Percentiles rank a stretch among this genome's conserved stretches.
Evolutionary conservation across 1,140 invertebrate genomes (phyloP).

Genomic region (Drosophila murphyi): DNA sequence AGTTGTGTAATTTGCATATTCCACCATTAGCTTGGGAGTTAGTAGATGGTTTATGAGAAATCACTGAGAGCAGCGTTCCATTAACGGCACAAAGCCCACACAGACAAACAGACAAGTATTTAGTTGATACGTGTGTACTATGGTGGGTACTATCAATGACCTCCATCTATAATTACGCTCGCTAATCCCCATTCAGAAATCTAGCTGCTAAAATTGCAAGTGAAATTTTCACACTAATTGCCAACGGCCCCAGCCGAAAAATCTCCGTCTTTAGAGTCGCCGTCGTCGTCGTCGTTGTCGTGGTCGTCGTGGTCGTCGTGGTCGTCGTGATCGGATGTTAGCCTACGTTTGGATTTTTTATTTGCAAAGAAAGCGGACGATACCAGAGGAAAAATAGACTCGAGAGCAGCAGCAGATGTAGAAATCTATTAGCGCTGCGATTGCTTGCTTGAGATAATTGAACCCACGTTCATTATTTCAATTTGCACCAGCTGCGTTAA

Average conservation of each 20-base stretch:
- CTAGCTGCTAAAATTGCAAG: conserved; percentile 73
- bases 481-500: conserved; percentile 59
- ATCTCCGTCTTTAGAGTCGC: conserved; percentile 55
- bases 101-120: conserved; percentile 25
- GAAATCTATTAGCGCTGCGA: conserved; percentile 80
- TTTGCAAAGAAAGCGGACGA: conserved; percentile 76
- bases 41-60: conserved; percentile 7
- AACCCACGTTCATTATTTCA: conserved; percentile 82
- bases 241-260: conserved; percentile 58
- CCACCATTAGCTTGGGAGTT: conserved; percentile 21
- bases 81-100: conserved; percentile 57
- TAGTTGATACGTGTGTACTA: conserved; percentile 37
- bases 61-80: conserved; percentile 11
- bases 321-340: conserved; percentile 20
- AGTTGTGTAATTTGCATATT: conserved; percentile 14
- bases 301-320: neutral
- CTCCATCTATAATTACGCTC: conserved; percentile 78
- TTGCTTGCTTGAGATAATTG: conserved; percentile 80
- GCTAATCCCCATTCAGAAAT: conserved; percentile 73
- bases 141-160: conserved; percentile 57
- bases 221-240: conserved; percentile 81
- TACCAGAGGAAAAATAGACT: conserved; percentile 37
- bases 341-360: conserved; percentile 46
- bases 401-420: conserved; percentile 38
- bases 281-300: conserved; percentile 13